phyloP scores from a whole-genome alignment of 2,113 vertebrate species.

The Taurulus bubalis region DNA sequence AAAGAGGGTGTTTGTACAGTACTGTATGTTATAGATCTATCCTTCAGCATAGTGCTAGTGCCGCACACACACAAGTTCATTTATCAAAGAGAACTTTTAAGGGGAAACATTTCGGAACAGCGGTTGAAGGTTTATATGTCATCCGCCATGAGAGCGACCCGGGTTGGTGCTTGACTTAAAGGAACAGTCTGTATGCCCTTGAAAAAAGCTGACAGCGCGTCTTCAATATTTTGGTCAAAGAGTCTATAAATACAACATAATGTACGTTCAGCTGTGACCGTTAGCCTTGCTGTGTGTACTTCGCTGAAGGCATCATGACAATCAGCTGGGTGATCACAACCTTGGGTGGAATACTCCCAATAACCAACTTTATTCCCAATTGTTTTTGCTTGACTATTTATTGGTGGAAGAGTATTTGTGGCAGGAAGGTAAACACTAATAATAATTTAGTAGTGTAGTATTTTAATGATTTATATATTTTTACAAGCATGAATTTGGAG shows the following conservation, averaged over 20 bases:
- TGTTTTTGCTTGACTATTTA: conserved; percentile 6
- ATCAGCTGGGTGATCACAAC: background rate
- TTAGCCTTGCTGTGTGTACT: background rate
- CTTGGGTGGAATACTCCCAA: background rate
- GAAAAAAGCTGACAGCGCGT: conserved; percentile 36
- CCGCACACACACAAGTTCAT: conserved; percentile 37
- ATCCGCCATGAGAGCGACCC: conserved; percentile 53
- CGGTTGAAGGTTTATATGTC: conserved; percentile 62
- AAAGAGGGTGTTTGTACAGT: conserved; percentile 1
- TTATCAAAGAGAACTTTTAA: conserved; percentile 66
- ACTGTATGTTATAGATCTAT: conserved; percentile 21
- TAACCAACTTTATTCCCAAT: background rate
- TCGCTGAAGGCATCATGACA: background rate
- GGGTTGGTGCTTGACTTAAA: conserved; percentile 33
- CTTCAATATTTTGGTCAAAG: conserved; percentile 26
- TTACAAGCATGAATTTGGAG: background rate
- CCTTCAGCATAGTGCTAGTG: conserved; percentile 24
- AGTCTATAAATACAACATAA: conserved; percentile 59
- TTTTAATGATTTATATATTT: background rate
- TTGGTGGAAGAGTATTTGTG: background rate
- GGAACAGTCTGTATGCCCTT: conserved; percentile 47
- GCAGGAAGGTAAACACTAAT: background rate
- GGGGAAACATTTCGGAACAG: conserved; percentile 42
- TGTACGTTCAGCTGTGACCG: conserved; percentile 23
- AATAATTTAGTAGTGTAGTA: background rate